A percentile compares a stretch with the other conserved stretches of the same genome.
Evolutionary conservation across 2,888 invertebrate species (phyloP).

Genomic region (Hirtodrosophila confusa): DNA sequence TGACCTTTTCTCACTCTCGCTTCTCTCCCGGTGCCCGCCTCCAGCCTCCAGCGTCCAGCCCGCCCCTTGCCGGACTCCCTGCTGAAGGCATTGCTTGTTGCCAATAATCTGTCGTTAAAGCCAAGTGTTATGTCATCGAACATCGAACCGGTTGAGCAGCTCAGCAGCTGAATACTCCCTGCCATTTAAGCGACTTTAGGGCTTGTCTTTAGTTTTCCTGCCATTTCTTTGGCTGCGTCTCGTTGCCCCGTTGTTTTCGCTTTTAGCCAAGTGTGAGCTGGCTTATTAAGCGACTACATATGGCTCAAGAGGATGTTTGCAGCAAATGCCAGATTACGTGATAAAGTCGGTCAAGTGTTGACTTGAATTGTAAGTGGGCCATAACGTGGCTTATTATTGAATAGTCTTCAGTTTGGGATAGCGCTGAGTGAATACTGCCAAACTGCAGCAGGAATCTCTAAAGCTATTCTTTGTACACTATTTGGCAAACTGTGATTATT

Average conservation of each 20-base stretch:
- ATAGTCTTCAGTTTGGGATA: slow-evolving; percentile 2
- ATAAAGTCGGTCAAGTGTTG: slow-evolving; percentile 36
- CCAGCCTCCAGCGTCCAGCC: too few relatives aligned
- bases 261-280: slow-evolving; percentile 26
- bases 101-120: slow-evolving; percentile 68
- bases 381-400: slow-evolving; percentile 7
- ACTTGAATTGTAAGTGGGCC: slow-evolving; percentile 27
- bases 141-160: slow-evolving; percentile 66
- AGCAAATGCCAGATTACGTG: slow-evolving; percentile 39
- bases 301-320: slow-evolving; percentile 43
- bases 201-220: slow-evolving; percentile 40
- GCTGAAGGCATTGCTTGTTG: slow-evolving; percentile 41
- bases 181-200: slow-evolving; percentile 55
- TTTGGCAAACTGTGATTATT: too few relatives aligned
- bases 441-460: too few relatives aligned
- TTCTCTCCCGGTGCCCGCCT: not conserved
- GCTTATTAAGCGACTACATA: slow-evolving; percentile 31
- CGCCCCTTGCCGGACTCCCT: slow-evolving; percentile 11
- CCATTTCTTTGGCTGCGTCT: slow-evolving; percentile 37
- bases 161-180: slow-evolving; percentile 53
- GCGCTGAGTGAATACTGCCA: too few relatives aligned
- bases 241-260: not conserved
- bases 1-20: slow-evolving; percentile 45
- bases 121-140: slow-evolving; percentile 72
- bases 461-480: too few relatives aligned